phyloP scores from a whole-genome alignment of 2,888 invertebrate genomes.

The Fissipunctia ypsillon region DNA sequence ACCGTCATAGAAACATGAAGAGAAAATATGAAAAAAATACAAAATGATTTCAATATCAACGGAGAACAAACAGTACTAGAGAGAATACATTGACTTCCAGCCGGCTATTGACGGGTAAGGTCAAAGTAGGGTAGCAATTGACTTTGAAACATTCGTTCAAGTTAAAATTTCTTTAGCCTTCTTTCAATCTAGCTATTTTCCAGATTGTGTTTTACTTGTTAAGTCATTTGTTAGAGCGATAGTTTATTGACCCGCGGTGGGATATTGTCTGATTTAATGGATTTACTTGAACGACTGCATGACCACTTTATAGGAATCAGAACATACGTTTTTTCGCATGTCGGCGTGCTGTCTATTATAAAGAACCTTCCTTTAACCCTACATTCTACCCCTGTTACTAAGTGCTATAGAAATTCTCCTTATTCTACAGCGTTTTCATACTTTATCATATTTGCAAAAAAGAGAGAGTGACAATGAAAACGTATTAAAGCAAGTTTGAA shows the following conservation, averaged over 20 bases:
- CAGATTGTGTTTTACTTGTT: conserved; percentile 24
- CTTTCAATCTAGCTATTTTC: conserved; percentile 26
- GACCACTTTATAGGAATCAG: not conserved
- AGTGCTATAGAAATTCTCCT: not conserved
- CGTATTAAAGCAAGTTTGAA: conserved; percentile 10
- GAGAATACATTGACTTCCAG: conserved; percentile 55
- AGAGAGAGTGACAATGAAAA: conserved; percentile 31
- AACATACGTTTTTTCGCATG: not conserved
- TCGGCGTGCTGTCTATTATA: too few species aligned
- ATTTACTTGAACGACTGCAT: not conserved
- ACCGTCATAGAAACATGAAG: conserved; percentile 6
- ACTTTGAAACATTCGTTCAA: conserved; percentile 44
- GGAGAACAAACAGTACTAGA: conserved; percentile 45
- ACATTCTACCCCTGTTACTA: not conserved
- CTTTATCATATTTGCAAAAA: not conserved
- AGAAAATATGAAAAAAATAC: conserved; percentile 42
- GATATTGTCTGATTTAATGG: not conserved
- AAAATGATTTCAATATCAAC: conserved; percentile 45
- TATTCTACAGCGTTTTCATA: not conserved
- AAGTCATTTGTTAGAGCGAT: not conserved
- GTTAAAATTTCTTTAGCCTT: conserved; percentile 34
- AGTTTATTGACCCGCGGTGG: not conserved
- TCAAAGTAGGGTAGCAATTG: conserved; percentile 38
- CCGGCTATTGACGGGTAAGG: conserved; percentile 49
- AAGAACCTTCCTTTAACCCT: too few species aligned